Percentiles rank a stretch among this genome's conserved stretches.
These are phyloP conservation scores for Oreochromis grahami DNA, from an alignment of 2,797 vertebrate genomes.

Conservation along the genomic window DNA sequence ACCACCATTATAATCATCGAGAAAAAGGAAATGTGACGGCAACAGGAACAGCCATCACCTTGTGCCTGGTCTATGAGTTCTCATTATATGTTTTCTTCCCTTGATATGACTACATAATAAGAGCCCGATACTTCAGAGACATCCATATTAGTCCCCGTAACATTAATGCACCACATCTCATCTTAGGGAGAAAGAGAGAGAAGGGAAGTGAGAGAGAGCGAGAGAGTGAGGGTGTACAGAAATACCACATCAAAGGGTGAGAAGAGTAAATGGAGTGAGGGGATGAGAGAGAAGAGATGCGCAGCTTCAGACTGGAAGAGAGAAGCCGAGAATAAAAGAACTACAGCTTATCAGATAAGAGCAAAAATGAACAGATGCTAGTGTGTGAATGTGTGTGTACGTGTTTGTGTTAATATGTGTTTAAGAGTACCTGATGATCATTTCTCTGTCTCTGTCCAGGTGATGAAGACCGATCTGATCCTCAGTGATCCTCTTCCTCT, in stretches of 20 bases:
- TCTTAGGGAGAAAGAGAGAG: slow-evolving; percentile 48
- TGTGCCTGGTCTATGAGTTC: slow-evolving; percentile 53
- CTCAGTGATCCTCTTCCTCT: slow-evolving; percentile 85
- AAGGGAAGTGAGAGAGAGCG: slow-evolving; percentile 15
- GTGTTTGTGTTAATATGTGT: not conserved
- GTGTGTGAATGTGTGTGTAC: not conserved
- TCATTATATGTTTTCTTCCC: slow-evolving; percentile 71
- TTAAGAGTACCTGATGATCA: slow-evolving; percentile 83
- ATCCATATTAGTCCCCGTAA: slow-evolving; percentile 65
- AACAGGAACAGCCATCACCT: slow-evolving; percentile 55
- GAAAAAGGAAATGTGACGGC: slow-evolving; percentile 61
- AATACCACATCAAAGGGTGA: slow-evolving; percentile 70
- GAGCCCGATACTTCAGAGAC: slow-evolving; percentile 71
- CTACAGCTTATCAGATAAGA: slow-evolving; percentile 58
- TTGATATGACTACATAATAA: slow-evolving; percentile 74
- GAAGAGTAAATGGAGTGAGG: slow-evolving; percentile 65
- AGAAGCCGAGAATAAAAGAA: slow-evolving; percentile 59
- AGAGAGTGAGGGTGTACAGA: slow-evolving; percentile 39
- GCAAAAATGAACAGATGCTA: slow-evolving; percentile 37
- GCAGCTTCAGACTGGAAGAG: slow-evolving; percentile 35
- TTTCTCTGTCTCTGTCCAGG: slow-evolving; percentile 82
- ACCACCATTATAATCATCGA: slow-evolving; percentile 64
- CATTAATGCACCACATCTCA: slow-evolving; percentile 71
- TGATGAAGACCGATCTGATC: slow-evolving; percentile 86
- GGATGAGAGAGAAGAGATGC: slow-evolving; percentile 45